Evolutionary conservation across 1,140 invertebrate genomes (phyloP).

Genomic region (Batillaria attramentaria): DNA sequence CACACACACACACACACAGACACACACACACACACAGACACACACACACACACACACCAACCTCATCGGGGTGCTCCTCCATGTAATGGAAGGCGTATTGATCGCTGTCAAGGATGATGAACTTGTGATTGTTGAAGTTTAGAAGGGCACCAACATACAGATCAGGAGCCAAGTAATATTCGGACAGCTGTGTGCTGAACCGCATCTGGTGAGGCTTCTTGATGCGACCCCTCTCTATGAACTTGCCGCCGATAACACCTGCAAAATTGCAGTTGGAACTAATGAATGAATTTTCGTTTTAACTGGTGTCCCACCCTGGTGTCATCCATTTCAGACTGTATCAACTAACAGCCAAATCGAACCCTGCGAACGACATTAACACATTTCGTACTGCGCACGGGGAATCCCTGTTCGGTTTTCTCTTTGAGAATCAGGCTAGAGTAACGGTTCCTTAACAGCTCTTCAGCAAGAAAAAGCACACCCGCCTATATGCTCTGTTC

Average conservation of each 20-base stretch:
- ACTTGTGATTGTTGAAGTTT: constrained; percentile 83
- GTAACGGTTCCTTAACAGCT: no score
- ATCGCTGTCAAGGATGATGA: constrained; percentile 85
- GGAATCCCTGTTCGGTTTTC: no score
- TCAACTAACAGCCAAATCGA: no score
- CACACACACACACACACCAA: constrained; percentile 68
- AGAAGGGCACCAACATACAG: constrained; percentile 86
- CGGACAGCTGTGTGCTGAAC: constrained; percentile 76
- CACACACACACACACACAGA: background rate
- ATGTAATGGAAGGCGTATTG: constrained; percentile 89
- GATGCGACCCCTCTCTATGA: constrained; percentile 79
- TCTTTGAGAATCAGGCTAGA: no score
- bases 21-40: background rate
- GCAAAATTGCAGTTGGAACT: no score
- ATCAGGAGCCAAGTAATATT: constrained; percentile 82
- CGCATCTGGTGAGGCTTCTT: constrained; percentile 80
- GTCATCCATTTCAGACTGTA: no score
- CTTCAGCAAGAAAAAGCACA: no score
- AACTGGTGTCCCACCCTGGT: no score
- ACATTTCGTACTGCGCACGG: no score
- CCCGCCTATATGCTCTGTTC: no score
- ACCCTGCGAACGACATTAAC: no score
- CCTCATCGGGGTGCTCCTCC: constrained; percentile 83
- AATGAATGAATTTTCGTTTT: no score
- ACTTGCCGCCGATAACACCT: constrained; percentile 79